Evolutionary conservation across 2,888 invertebrate genomes (phyloP).

Genomic region (Scaptomyza parva): DNA sequence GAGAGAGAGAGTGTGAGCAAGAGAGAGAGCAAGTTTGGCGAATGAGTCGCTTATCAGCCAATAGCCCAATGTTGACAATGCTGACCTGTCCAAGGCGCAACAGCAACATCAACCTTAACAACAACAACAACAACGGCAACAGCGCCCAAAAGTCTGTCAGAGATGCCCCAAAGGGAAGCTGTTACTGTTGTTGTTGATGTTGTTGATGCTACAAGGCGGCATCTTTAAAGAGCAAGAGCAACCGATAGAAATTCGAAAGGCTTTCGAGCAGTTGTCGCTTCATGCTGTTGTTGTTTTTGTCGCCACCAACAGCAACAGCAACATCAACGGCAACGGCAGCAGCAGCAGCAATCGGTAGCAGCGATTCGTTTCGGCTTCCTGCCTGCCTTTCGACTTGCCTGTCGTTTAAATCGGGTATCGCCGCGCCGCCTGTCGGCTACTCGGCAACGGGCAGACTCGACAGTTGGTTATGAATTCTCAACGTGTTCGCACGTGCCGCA

Average conservation of each 20-base stretch:
- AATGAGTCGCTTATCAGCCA: slow-evolving; percentile 45
- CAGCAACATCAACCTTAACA: slow-evolving; percentile 41
- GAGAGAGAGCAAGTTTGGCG: slow-evolving; percentile 19
- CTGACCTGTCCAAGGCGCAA: slow-evolving; percentile 61
- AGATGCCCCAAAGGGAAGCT: slow-evolving; percentile 17
- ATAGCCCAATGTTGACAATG: slow-evolving; percentile 55
- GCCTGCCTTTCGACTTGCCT: not conserved
- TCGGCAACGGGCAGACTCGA: slow-evolving; percentile 55
- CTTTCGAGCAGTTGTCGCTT: slow-evolving; percentile 27
- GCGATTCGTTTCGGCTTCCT: slow-evolving; percentile 27
- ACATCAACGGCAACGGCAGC: too few relatives aligned
- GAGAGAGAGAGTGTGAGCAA: slow-evolving; percentile 7
- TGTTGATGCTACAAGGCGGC: slow-evolving; percentile 28
- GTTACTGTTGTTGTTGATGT: slow-evolving; percentile 4
- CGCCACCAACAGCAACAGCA: too few relatives aligned
- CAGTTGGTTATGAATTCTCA: slow-evolving; percentile 83
- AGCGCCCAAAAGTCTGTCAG: slow-evolving; percentile 53
- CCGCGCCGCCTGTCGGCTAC: slow-evolving; percentile 45
- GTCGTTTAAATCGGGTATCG: slow-evolving; percentile 18
- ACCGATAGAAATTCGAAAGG: slow-evolving; percentile 43
- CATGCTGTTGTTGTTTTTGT: slow-evolving; percentile 8
- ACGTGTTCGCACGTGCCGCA: slow-evolving; percentile 82
- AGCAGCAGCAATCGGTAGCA: slow-evolving; percentile 11
- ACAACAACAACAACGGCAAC: slow-evolving; percentile 22
- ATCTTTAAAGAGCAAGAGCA: slow-evolving; percentile 37